A percentile compares a stretch with the other conserved stretches of the same genome.
Evolutionary conservation across 1,140 invertebrate genomes (phyloP).

Genomic region (Sminthurinus signatus): DNA sequence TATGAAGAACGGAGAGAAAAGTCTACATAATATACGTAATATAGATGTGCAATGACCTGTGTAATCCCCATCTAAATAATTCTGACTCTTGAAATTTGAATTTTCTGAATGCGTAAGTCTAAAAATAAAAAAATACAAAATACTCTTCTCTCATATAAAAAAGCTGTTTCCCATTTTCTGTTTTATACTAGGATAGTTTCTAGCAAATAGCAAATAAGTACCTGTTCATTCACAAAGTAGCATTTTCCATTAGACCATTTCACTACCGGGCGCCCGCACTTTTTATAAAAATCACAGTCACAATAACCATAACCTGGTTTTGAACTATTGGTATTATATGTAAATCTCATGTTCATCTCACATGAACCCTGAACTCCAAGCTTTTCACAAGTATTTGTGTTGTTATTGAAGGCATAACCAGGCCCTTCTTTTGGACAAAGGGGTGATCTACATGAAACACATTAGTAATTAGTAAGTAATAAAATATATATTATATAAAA

Average conservation of each 20-base stretch:
- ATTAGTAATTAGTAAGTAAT: not conserved
- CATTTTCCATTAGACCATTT: constrained; percentile 34
- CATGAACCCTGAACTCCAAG: constrained; percentile 9
- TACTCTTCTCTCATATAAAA: not conserved
- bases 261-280: constrained; percentile 36
- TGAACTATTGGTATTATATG: not conserved
- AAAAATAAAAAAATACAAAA: not conserved
- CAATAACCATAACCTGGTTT: constrained; percentile 20
- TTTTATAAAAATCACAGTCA: constrained; percentile 28
- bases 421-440: constrained; percentile 2
- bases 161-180: not conserved
- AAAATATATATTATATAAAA: not conserved
- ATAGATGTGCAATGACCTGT: not conserved
- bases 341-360: constrained; percentile 17
- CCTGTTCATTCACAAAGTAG: constrained; percentile 34
- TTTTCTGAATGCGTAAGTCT: not conserved
- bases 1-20: no score
- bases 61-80: not conserved
- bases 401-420: not conserved
- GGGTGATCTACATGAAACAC: not conserved
- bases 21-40: not conserved
- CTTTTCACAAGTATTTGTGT: not conserved
- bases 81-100: not conserved
- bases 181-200: not conserved
- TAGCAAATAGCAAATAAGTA: not conserved